Base-by-base conservation (phyloP, 1,140 invertebrate species). In the Rhopalosiphum maidis region DNA sequence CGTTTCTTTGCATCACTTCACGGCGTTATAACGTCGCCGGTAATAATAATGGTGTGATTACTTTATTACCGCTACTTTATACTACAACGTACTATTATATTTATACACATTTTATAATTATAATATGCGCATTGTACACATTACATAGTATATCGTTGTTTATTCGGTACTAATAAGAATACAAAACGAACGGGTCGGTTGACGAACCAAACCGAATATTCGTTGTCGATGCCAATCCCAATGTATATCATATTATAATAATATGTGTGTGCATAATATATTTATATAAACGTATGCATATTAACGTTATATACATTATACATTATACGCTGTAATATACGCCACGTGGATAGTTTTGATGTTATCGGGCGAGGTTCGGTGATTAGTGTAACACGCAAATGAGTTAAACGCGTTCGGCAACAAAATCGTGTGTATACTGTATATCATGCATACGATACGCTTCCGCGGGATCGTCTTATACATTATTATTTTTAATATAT, bases 321-420 rank as follows among this genome's bases (percentile, higher is more conserved):
- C n/a, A 77, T 77, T 77, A n/a, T 77, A 77, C 15, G 4, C n/a
- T 86, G 15, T 86, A 46, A 86, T 46, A 30, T 77, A 46, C 25
- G 41, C 41, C 41, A 25, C 43, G 25, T 15, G 41, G 23, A 90
- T 37, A 37, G 15, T 41, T 37, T 30, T 9, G 35, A 83, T 23
- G 68, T 22, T 89, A 54, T 89, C 90, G 90, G 90, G 90, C 43
- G 90, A 48, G 55, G 90, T 68, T 60, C 83, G 68, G 54, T 92
- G 68, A 92, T 92, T 92, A 92, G 91, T 82, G 91, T 92, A 92
- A 92, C 91, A 92, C 60, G 91, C 77, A 92, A 92, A 51, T 92
- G 77, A 82, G 91, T 92, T 83, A 83, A 92, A 54, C 46, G 91
- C 88, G 51, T 54, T 89, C 51, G 35, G 37, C 51, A 30, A 41